Conservation (phyloP, 2,888 invertebrate species). For the Ochropleura leucogaster region DNA sequence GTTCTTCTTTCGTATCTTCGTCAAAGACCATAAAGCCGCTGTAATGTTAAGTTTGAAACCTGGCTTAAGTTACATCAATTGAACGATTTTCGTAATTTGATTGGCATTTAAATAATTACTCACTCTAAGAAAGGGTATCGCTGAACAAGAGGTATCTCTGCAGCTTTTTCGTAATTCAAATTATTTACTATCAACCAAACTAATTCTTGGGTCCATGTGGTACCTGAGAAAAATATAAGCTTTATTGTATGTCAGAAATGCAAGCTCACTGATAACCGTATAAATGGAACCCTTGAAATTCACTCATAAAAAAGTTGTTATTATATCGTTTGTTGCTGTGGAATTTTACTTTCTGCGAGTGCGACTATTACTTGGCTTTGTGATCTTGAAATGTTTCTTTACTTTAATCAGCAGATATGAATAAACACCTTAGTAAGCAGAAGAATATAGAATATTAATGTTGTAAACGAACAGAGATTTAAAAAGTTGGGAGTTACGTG, state of each 20-base stretch:
- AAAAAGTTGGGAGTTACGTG: background rate
- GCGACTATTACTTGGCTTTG: too few relatives aligned
- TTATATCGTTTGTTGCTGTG: too few relatives aligned
- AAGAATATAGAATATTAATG: background rate
- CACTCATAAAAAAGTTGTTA: too few relatives aligned
- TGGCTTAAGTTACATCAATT: too few relatives aligned
- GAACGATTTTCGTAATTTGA: background rate
- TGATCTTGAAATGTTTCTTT: too few relatives aligned
- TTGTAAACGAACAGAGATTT: background rate
- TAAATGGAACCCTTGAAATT: too few relatives aligned
- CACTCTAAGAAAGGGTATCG: constrained; percentile 94
- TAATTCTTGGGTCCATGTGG: constrained; percentile 93
- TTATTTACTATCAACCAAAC: constrained; percentile 93
- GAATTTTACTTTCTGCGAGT: too few relatives aligned
- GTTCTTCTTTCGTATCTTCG: constrained; percentile 14
- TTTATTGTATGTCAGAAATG: too few relatives aligned
- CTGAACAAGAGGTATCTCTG: constrained; percentile 83
- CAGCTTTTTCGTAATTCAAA: constrained; percentile 91
- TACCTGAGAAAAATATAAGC: constrained; percentile 77
- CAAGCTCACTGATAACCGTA: too few relatives aligned
- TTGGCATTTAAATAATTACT: constrained; percentile 67
- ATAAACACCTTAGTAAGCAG: too few relatives aligned
- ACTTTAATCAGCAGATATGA: too few relatives aligned
- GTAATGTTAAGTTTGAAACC: background rate
- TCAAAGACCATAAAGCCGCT: constrained; percentile 36